Evolutionary conservation across 64 coral and sea anemone genomes (phyloP), one percentile per base, ranked within the genome.

Genomic region (Pocillopora verrucosa): DNA sequence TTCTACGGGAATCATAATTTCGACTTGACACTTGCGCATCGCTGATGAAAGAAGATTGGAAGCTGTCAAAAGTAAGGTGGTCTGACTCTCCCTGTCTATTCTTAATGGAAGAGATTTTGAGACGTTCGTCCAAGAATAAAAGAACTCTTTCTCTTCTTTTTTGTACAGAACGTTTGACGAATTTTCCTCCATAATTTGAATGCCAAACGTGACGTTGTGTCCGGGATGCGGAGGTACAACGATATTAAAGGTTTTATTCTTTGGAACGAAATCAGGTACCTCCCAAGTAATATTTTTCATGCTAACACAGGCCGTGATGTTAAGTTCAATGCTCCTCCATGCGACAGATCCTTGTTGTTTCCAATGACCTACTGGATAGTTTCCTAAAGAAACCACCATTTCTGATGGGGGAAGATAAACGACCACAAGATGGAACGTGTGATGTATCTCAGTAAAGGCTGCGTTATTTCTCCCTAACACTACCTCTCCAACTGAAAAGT

Each of bases 231-330:
- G 56, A 7, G 41, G 45, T 19, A 92, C 59, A 9, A 45, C 76
- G 3, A 95, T 16, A n/a, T 84, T 62, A 16, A 73, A 34, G 5
- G 94, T 72, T 56, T 73, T 19, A 59, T 82, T 83, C 7, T 37
- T 57, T 5, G 78, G 4, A 65, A 86, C 77, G 11, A 15, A 75
- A 22, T 73, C 19, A 12, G 61, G 70, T 26, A 36, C 61, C 58
- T 83, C 64, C 89, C 94, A 95, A 4, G 84, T 92, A 16, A 95
- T 51, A 74, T 92, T 95, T 67, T 22, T 20, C 59, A 95, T 87
- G 25, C 35, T 87, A 45, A 78, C 60, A 51, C 73, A 69, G 24
- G 83, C 73, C 72, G 24, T 68, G 9, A 92, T 72, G 62, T 10
- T 72, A 36, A 86, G 72, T 16, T 11, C 10, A 58, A 57, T 78